Percentiles rank a stretch among this genome's conserved stretches.
phyloP scores from a whole-genome alignment of 2,888 invertebrate genomes.

The Chymomyza fuscimana region DNA sequence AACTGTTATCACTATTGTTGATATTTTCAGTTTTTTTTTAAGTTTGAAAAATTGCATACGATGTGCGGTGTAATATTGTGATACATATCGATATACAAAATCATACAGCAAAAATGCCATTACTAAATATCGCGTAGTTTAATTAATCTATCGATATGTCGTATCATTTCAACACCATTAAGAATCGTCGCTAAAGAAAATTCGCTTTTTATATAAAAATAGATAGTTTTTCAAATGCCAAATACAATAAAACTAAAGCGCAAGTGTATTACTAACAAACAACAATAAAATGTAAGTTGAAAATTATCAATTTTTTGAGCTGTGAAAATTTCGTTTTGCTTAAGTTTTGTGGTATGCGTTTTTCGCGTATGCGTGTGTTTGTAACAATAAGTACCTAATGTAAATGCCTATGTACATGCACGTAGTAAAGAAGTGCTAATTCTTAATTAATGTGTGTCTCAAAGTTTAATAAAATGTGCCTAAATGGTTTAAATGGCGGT shows the following conservation, averaged over 20 bases:
- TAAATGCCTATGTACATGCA: neutral
- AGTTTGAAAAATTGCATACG: too few species aligned
- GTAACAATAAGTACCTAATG: neutral
- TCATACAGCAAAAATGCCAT: neutral
- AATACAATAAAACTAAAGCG: constrained; percentile 33
- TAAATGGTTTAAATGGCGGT: neutral
- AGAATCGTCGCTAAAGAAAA: constrained; percentile 48
- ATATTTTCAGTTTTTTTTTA: too few species aligned
- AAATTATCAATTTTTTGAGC: constrained; percentile 6
- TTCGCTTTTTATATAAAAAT: constrained; percentile 39
- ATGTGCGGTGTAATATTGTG: too few species aligned
- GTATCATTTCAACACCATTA: neutral
- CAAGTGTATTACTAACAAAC: constrained; percentile 36
- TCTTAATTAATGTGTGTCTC: neutral
- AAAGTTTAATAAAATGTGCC: neutral
- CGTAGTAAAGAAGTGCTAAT: neutral
- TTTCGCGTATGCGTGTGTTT: neutral
- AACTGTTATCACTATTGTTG: too few species aligned
- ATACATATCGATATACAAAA: neutral
- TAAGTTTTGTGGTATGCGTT: neutral
- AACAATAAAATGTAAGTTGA: constrained; percentile 54
- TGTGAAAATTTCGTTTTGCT: constrained; percentile 34
- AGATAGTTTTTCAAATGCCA: constrained; percentile 26
- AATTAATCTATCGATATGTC: neutral
- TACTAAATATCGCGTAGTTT: neutral